These are phyloP conservation scores for Apteryx owenii DNA, from an alignment of 2,113 vertebrate species.

Conservation along the genomic window DNA sequence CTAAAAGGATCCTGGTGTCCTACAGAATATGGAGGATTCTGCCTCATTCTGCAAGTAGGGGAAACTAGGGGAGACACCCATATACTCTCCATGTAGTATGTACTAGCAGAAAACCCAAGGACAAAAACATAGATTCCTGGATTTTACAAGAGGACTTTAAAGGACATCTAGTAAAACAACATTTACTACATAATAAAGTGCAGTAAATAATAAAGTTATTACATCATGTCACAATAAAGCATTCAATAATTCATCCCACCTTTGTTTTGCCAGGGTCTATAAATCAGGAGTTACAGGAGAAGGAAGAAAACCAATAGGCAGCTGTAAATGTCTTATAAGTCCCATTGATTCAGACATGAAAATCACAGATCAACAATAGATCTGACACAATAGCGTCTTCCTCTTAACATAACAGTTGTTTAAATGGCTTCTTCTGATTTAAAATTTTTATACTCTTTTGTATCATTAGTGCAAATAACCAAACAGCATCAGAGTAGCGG, in stretches of 20 bases:
- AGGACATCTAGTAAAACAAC: neutral
- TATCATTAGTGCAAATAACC: neutral
- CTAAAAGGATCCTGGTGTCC: neutral
- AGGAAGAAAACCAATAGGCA: neutral
- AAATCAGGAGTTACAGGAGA: neutral
- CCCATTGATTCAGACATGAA: neutral
- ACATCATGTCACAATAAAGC: neutral
- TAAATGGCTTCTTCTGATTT: neutral
- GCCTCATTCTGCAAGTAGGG: neutral
- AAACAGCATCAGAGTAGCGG: neutral
- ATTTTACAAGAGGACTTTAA: neutral
- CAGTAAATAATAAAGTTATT: neutral
- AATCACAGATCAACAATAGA: neutral
- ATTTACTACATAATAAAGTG: neutral
- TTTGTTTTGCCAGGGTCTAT: neutral
- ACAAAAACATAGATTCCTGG: neutral
- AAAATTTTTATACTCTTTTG: neutral
- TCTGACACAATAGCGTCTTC: neutral
- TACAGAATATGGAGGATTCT: neutral
- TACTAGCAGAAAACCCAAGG: neutral
- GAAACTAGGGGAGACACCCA: neutral
- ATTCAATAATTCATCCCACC: neutral
- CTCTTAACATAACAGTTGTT: neutral
- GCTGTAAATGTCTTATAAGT: neutral
- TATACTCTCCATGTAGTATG: rapidly evolving